Evolutionary conservation across 2,888 invertebrate genomes (phyloP).

Genomic region (Sphaerophoria taeniata): DNA sequence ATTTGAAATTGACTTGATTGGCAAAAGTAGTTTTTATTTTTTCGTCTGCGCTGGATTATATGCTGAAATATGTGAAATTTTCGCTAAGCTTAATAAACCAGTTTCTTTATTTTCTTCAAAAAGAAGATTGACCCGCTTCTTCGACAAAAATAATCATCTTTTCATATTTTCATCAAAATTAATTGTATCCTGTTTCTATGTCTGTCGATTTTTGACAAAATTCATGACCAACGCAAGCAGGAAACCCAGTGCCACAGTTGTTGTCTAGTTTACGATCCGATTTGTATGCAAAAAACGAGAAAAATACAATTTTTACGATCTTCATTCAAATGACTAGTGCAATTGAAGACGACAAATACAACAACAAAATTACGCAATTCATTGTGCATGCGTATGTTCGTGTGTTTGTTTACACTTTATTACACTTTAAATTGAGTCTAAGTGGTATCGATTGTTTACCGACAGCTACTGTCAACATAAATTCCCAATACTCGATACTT

Average conservation of each 20-base stretch:
- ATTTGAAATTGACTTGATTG: constrained; percentile 36
- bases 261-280: constrained; percentile 54
- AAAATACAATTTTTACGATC: constrained; percentile 58
- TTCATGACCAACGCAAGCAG: background rate
- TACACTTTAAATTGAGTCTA: constrained; percentile 60
- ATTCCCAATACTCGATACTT: constrained; percentile 34
- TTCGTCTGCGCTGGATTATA: constrained; percentile 17
- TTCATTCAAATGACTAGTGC: constrained; percentile 44
- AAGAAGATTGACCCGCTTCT: constrained; percentile 18
- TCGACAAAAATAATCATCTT: constrained; percentile 42
- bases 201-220: constrained; percentile 17
- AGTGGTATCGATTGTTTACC: constrained; percentile 72
- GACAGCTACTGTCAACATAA: constrained; percentile 74
- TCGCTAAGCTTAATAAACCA: constrained; percentile 30
- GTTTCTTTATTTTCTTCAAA: constrained; percentile 51
- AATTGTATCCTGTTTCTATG: constrained; percentile 36
- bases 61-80: constrained; percentile 22
- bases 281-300: constrained; percentile 33
- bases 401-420: constrained; percentile 68
- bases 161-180: background rate
- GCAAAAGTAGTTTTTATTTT: constrained; percentile 14
- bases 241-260: constrained; percentile 1
- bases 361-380: constrained; percentile 58
- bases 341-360: background rate
- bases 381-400: constrained; percentile 60